Conservation (phyloP, 2,888 invertebrate genomes). For the Yponomeuta cagnagella region DNA sequence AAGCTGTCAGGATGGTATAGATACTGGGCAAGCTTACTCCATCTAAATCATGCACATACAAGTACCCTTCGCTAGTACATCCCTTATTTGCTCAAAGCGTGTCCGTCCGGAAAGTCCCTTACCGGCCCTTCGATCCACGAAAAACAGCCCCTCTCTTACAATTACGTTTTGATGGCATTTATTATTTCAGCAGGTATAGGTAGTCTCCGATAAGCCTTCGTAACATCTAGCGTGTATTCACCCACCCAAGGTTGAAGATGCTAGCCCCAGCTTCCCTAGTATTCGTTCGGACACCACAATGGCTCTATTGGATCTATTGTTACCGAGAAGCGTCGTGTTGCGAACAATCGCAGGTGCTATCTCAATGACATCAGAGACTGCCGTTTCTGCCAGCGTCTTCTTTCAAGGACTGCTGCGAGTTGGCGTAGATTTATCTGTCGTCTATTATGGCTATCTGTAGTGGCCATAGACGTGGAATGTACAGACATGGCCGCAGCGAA, state of each 20-base stretch:
- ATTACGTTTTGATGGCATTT: too few relatives aligned
- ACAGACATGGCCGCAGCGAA: too few relatives aligned
- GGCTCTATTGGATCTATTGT: conserved; percentile 50
- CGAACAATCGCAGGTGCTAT: conserved; percentile 50
- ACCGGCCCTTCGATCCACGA: too few relatives aligned
- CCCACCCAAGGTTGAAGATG: conserved; percentile 58
- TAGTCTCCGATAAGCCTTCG: not conserved
- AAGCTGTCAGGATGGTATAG: too few relatives aligned
- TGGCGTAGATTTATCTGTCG: not conserved
- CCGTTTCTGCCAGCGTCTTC: conserved; percentile 42
- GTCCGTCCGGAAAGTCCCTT: too few relatives aligned
- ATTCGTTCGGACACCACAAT: conserved; percentile 66
- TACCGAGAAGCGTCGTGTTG: conserved; percentile 27
- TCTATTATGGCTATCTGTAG: not conserved
- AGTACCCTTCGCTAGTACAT: too few relatives aligned
- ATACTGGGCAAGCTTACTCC: too few relatives aligned
- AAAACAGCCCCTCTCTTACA: too few relatives aligned
- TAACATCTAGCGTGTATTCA: not conserved
- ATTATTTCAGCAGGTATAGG: too few relatives aligned
- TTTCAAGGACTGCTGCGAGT: conserved; percentile 11
- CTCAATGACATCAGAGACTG: conserved; percentile 64
- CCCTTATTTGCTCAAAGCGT: too few relatives aligned
- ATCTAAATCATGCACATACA: too few relatives aligned
- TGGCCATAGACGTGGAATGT: not conserved
- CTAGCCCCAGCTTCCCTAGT: conserved; percentile 57